Evolutionary conservation across 2,113 vertebrate genomes (phyloP), one percentile per base, ranked within the genome.

Genomic region (Grammomys dolichurus): DNA sequence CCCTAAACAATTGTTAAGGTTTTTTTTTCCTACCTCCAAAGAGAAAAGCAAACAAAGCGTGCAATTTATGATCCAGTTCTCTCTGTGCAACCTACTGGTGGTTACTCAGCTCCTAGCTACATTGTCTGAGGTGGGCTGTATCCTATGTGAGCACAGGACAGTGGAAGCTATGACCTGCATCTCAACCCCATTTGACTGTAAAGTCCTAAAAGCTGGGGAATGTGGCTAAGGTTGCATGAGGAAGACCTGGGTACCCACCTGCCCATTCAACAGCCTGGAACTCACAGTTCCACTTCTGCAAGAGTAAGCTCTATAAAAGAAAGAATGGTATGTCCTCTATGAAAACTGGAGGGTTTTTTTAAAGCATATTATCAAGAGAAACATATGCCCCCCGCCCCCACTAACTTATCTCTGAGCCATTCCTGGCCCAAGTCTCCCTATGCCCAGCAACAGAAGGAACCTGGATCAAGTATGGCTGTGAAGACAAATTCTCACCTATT

Each of bases 1-100:
- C 96, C 94, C 95, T 86, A 91, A 98, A 97, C 96, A 97, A 94
- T 95, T 97, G 97, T 95, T 96, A 95, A 93, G 91, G 84, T 95
- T 92, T 93, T 93, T 89, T 84, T 77, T 95, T 89, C 92, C 95
- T 73, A 92, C 65, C 48, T 95, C 70, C 93, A 86, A 94, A 96
- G 70, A 97, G 72, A 73, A 82, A 89, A 95, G 82, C 87, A 97
- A 89, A 97, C 93, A 96, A 93, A 96, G 20, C 65, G 82, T 87
- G 72, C 3, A 65, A 87, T 87, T 88, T 48, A 51, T 76, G 43
- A 40, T 56, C 51, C 58, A 58, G 17, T n/a, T 97, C 75, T 84
- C 65, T 51, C 31, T 11, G 63, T 17, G 87, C 48, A 93, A 46
- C 87, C 80, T 80, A 65, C 1, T 17, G 28, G 54, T 84, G 72